Evolutionary conservation across 2,888 invertebrate genomes (phyloP).

Genomic region (Malthinus seriepunctatus): DNA sequence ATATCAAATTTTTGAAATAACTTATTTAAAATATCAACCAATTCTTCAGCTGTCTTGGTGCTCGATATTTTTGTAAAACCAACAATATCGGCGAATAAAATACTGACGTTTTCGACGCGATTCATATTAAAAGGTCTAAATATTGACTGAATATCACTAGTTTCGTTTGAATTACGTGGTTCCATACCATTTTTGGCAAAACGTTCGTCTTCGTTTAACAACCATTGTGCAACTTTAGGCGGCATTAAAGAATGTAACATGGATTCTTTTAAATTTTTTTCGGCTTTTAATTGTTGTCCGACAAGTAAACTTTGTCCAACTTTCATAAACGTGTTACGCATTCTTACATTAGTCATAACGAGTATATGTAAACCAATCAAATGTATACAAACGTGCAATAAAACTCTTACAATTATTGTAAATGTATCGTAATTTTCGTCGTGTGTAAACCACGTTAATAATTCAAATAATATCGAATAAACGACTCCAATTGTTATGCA

Average conservation of each 20-base stretch:
- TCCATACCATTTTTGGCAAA: constrained; percentile 63
- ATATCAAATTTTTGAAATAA: constrained; percentile 94
- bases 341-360: constrained; percentile 89
- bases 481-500: constrained; percentile 77
- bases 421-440: constrained; percentile 35
- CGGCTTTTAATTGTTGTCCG: constrained; percentile 86
- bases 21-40: constrained; percentile 94
- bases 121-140: constrained; percentile 98
- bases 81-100: constrained; percentile 96
- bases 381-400: constrained; percentile 89
- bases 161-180: constrained; percentile 60
- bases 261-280: constrained; percentile 92
- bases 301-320: constrained; percentile 92
- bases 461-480: constrained; percentile 87
- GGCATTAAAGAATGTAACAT: constrained; percentile 99
- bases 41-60: constrained; percentile 93
- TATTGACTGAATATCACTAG: constrained; percentile 73
- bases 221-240: constrained; percentile 85
- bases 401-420: constrained; percentile 69
- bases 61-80: constrained; percentile 98
- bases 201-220: constrained; percentile 73
- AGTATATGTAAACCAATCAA: constrained; percentile 91
- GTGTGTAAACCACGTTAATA: constrained; percentile 60
- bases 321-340: constrained; percentile 96
- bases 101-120: constrained; percentile 94